Evolutionary conservation across 2,888 invertebrate species (phyloP), one percentile per base, ranked within the genome.

Genomic region (Nymphalis polychloros): DNA sequence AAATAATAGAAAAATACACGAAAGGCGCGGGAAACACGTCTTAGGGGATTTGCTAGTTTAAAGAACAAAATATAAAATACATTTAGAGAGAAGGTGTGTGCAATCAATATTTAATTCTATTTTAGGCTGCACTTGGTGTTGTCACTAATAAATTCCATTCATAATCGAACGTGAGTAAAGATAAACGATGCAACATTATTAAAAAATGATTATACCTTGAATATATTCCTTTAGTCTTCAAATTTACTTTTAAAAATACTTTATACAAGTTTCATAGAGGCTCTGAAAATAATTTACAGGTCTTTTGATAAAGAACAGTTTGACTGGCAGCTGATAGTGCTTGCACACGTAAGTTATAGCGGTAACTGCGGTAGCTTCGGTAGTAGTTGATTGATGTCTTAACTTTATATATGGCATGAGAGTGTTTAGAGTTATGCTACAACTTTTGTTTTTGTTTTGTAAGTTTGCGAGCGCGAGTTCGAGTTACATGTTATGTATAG

Each of bases 311-410:
- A 53, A 65, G 47, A 47, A 52, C 13, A 46, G 41, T 60, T 64
- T 65, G 65, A 65, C 59, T 57, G 57, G 19, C 57, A 65, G 59
- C 23, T 59, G 65, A 53, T 65, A 65, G 60, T 60, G 50, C 52
- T 65, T 35, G 41, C 46, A 55, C 49, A 59, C 41, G 17, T 27
- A 55, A 23, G 23, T 23, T 47, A 35, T 63, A 41, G 19, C n/a
- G n/a, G n/a, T n/a, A n/a, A n/a, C 35, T 41, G 19, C 17, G 27
- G 53, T 53, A 55, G 50, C 23, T 47, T 47, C 19, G 57, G 5
- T 13, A 13, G n/a, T 41, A 13, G n/a, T 41, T 63, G 63, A 55
- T 63, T 55, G 53, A 63, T 63, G 27, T 47, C 63, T 6, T 53
- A 17, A 49, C 16, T 27, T 13, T 31, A 8, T 35, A 55, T n/a